phyloP scores from a whole-genome alignment of 2,113 vertebrate species.

The Cinclus cinclus region DNA sequence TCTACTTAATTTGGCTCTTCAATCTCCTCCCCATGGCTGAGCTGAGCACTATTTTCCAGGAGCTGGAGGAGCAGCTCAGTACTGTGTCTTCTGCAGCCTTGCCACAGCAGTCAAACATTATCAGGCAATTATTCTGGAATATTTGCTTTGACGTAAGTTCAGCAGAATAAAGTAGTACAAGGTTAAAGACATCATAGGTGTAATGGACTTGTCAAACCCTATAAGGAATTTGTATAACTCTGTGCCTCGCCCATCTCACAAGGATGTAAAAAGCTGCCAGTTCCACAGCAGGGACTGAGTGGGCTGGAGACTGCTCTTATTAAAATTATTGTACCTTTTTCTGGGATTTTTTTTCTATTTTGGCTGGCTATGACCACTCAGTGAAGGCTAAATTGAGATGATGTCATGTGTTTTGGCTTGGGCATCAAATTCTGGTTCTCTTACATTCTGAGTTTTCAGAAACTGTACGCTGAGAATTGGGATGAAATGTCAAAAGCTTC shows the following conservation, averaged over 20 bases:
- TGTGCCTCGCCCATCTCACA: not conserved
- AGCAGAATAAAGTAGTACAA: constrained; percentile 22
- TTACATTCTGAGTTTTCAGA: not conserved
- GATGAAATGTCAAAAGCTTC: not conserved
- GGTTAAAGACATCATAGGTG: constrained; percentile 44
- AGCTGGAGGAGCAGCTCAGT: not conserved
- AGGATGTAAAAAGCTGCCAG: not conserved
- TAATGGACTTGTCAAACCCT: constrained; percentile 49
- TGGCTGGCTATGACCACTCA: not conserved
- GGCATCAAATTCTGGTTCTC: not conserved
- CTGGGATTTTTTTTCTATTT: not conserved
- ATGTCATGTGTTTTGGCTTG: not conserved
- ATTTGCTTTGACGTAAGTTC: constrained; percentile 29
- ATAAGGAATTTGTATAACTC: constrained; percentile 1
- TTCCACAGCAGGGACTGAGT: not conserved
- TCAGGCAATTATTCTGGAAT: constrained; percentile 31
- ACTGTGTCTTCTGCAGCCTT: not conserved
- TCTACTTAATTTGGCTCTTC: not conserved
- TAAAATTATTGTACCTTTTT: not conserved
- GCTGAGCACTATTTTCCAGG: not conserved
- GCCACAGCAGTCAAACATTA: not conserved
- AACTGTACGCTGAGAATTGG: not conserved
- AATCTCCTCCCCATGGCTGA: not conserved
- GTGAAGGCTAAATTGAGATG: not conserved
- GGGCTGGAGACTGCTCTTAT: not conserved